These are phyloP conservation scores for Ochropleura leucogaster DNA, from an alignment of 2,888 invertebrate genomes.

Conservation along the genomic window DNA sequence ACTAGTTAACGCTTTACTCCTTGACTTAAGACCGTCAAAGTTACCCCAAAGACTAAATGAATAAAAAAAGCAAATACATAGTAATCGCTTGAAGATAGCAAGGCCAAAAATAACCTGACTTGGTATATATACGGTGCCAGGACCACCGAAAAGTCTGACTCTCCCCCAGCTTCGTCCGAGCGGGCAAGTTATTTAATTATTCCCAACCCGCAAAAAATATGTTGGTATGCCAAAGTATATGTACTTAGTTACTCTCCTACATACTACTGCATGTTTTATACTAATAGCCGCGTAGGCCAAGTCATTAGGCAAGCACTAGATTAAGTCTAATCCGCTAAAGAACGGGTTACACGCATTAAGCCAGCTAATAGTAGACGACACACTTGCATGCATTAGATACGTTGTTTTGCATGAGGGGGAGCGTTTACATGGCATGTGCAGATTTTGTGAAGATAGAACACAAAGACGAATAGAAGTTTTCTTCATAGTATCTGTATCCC, in stretches of 20 bases:
- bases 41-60: too few species aligned
- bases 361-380: constrained; percentile 43
- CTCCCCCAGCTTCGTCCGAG: too few species aligned
- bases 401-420: constrained; percentile 20
- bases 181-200: too few species aligned
- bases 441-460: background rate
- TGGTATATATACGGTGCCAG: too few species aligned
- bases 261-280: constrained; percentile 12
- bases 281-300: constrained; percentile 42
- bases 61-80: too few species aligned
- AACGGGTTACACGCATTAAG: constrained; percentile 22
- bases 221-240: background rate
- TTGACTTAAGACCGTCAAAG: background rate
- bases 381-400: constrained; percentile 57
- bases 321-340: constrained; percentile 32
- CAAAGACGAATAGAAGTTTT: background rate
- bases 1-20: too few species aligned
- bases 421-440: background rate
- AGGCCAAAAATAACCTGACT: constrained; percentile 5
- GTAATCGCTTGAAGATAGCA: background rate
- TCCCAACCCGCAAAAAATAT: background rate
- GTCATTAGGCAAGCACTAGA: constrained; percentile 42
- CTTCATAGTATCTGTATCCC: too few species aligned
- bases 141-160: too few species aligned
- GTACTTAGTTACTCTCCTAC: background rate